Conservation (phyloP, 2,113 vertebrate genomes). For the Leucopternis melanops region DNA sequence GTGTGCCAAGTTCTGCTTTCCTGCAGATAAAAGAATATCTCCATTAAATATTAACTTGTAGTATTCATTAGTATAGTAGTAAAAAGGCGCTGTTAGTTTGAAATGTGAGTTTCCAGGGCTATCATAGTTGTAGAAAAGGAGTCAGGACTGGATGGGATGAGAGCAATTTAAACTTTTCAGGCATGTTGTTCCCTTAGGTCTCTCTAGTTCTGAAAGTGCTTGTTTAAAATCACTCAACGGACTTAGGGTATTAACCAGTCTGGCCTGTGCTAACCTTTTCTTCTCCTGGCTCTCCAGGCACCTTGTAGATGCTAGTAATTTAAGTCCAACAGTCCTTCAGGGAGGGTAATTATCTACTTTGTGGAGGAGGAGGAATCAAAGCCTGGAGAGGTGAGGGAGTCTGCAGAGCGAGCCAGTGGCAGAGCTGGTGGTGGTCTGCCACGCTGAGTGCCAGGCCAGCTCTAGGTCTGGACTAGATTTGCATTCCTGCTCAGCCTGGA, state of each 20-base stretch:
- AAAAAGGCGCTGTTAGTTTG: background rate
- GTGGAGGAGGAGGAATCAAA: background rate
- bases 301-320: background rate
- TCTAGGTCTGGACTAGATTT: background rate
- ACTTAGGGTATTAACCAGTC: background rate
- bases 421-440: background rate
- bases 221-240: background rate
- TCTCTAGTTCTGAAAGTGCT: background rate
- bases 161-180: background rate
- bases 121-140: background rate
- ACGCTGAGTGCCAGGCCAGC: background rate
- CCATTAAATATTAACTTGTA: constrained; percentile 29
- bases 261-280: background rate
- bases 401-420: background rate
- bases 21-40: background rate
- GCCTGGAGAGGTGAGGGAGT: accelerated
- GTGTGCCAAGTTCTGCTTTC: too few relatives aligned
- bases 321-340: background rate
- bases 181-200: background rate
- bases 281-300: background rate
- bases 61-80: constrained; percentile 2
- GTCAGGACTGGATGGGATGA: background rate
- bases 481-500: background rate
- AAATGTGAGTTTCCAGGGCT: background rate
- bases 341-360: background rate